These are phyloP conservation scores for Zalophus californianus DNA, from an alignment of 2,797 vertebrate genomes.

Conservation along the genomic window DNA sequence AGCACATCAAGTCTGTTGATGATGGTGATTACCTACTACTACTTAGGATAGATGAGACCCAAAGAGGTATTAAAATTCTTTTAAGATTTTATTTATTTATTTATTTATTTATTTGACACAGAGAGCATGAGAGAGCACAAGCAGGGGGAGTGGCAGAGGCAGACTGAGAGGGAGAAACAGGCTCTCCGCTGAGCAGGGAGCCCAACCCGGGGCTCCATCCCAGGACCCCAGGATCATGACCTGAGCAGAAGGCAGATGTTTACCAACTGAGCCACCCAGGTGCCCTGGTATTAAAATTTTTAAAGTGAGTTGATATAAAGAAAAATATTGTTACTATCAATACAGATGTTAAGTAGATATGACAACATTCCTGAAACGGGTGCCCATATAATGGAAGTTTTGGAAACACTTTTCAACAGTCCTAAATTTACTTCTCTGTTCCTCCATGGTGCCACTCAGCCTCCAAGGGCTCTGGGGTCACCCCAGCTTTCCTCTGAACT, in stretches of 20 bases:
- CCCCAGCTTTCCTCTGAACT: background rate
- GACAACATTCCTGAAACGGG: background rate
- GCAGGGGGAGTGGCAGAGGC: too few relatives aligned
- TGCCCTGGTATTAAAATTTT: background rate
- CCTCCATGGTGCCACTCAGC: background rate
- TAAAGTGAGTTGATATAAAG: conserved; percentile 6
- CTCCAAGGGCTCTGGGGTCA: background rate
- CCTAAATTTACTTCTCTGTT: conserved; percentile 44
- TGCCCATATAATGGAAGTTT: background rate
- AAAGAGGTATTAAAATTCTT: background rate
- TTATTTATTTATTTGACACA: too few relatives aligned
- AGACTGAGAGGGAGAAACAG: too few relatives aligned
- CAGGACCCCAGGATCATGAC: too few relatives aligned
- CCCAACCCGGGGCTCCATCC: too few relatives aligned
- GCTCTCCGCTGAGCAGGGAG: too few relatives aligned
- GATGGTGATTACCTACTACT: background rate
- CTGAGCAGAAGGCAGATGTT: background rate
- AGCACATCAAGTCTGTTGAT: background rate
- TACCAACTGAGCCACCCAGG: background rate
- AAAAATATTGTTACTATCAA: conserved; percentile 44
- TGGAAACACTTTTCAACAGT: conserved; percentile 11
- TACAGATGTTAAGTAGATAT: background rate
- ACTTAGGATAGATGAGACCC: conserved; percentile 45
- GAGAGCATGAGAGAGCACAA: too few relatives aligned
- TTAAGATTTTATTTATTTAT: too few relatives aligned